Conservation (phyloP, 2,113 vertebrate species). For the Acinonyx jubatus region DNA sequence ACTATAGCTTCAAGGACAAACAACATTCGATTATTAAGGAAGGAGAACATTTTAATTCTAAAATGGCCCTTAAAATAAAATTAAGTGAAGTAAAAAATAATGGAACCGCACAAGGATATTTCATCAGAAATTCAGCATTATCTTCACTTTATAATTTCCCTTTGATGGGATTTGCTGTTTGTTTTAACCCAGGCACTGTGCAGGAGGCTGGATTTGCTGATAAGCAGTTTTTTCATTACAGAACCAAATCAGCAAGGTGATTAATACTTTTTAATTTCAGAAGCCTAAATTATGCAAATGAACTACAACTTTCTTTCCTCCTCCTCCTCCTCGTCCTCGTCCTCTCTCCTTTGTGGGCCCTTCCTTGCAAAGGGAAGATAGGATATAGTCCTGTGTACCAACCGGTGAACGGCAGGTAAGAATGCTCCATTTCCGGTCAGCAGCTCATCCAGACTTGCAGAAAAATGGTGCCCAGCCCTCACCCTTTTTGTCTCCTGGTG, state of each 20-base stretch:
- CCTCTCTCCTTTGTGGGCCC: not conserved
- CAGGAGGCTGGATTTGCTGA: conserved; percentile 3
- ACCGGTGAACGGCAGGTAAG: rapidly evolving
- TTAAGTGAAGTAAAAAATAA: not conserved
- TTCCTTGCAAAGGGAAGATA: not conserved
- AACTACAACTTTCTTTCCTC: not conserved
- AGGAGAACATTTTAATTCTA: not conserved
- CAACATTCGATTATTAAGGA: not conserved
- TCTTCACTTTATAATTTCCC: conserved; percentile 23
- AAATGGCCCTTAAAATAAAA: conserved; percentile 22
- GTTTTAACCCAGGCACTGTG: not conserved
- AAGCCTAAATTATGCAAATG: conserved; percentile 24
- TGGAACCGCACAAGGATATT: not conserved
- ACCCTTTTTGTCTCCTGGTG: not conserved
- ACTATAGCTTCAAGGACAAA: not conserved
- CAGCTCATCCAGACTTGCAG: rapidly evolving
- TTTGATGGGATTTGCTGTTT: conserved; percentile 44
- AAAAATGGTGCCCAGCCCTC: not conserved
- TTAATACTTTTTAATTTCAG: conserved; percentile 52
- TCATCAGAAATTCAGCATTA: not conserved
- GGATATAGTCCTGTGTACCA: not conserved
- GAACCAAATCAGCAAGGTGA: not conserved
- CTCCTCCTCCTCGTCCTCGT: too few relatives aligned
- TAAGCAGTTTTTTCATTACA: conserved; percentile 7
- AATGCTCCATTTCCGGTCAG: rapidly evolving